These are phyloP conservation scores for Parnassius orleans DNA, from an alignment of 2,888 invertebrate genomes.

Conservation along the genomic window DNA sequence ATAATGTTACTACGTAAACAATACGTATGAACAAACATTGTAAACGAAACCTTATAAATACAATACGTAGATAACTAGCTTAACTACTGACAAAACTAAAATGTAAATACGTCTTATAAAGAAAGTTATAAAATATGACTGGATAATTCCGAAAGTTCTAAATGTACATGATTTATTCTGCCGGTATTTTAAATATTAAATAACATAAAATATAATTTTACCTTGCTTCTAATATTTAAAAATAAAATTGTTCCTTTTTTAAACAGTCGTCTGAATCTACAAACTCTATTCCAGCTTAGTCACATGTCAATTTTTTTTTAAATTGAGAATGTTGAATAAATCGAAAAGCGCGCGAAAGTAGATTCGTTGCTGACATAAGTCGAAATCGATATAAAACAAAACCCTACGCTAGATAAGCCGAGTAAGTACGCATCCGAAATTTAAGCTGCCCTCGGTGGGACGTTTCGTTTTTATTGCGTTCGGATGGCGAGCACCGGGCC, in stretches of 20 bases:
- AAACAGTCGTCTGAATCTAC: too few species aligned
- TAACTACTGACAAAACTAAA: neutral
- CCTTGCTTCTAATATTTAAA: too few species aligned
- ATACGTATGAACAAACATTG: constrained; percentile 10
- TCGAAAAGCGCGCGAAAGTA: constrained; percentile 11
- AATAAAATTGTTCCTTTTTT: too few species aligned
- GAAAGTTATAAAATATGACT: too few species aligned
- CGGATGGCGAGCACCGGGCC: constrained; percentile 51
- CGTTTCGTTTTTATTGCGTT: constrained; percentile 44
- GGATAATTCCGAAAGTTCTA: too few species aligned
- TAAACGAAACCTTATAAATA: constrained; percentile 6
- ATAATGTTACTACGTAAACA: constrained; percentile 1
- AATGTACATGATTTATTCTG: too few species aligned
- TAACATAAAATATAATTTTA: too few species aligned
- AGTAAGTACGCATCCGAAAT: constrained; percentile 56
- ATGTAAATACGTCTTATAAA: too few species aligned
- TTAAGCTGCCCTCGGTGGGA: constrained; percentile 53
- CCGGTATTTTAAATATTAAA: too few species aligned
- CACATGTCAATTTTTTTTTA: too few species aligned
- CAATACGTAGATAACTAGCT: constrained; percentile 8
- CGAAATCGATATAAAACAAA: constrained; percentile 29
- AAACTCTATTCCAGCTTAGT: too few species aligned
- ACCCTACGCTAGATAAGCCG: constrained; percentile 53
- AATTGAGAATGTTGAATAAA: too few species aligned
- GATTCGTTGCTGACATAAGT: neutral